Base-by-base conservation (phyloP, 2,888 invertebrate genomes). In the Acanthosepion lycidas region DNA sequence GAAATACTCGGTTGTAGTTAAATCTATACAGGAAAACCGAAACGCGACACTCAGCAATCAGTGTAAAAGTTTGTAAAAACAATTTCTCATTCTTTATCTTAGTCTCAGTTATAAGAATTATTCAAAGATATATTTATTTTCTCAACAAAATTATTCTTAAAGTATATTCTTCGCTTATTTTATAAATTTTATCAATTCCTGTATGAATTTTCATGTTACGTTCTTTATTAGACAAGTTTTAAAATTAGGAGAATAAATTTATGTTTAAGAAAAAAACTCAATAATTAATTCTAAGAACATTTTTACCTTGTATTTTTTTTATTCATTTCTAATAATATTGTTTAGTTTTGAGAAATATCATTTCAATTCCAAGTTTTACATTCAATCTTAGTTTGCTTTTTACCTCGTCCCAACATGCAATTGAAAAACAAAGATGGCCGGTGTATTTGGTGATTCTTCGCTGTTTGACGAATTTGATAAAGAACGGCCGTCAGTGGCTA, bases 381-480 rank as follows among this genome's bases (percentile, higher is more conserved):
- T n/a, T 78, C 12, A 78, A 78, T 78, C 15, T 59, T 59, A 78
- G n/a, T 12, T 33, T 33, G 6, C 6, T 78, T n/a, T 78, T 78
- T 9, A 0, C 18, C 12, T 15, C 33, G n/a, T 78, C 78, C 78
- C 78, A 18, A 15, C 78, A 78, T 51, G 49, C 93, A 93, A 49
- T 53, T 53, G n/a, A 64, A 93, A 33, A 92, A n/a, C 48, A 55
- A 94, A 94, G 48, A 94, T 94, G 95, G 96, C 95, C 92, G 96
- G 96, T 95, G 95, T 96, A 92, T 97, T 97, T 95, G 97, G 97
- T 15, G 96, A 96, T 96, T 96, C 96, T 28, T 95, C 96, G 55
- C 95, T 97, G 6, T 97, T 97, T 95, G 96, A 96, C 2, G 97
- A 97, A 95, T 97, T 97, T 96, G 97, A 97, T 51, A 96, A 96